These are phyloP conservation scores for Protodeltote pygarga DNA, from an alignment of 2,888 invertebrate genomes.

Conservation along the genomic window DNA sequence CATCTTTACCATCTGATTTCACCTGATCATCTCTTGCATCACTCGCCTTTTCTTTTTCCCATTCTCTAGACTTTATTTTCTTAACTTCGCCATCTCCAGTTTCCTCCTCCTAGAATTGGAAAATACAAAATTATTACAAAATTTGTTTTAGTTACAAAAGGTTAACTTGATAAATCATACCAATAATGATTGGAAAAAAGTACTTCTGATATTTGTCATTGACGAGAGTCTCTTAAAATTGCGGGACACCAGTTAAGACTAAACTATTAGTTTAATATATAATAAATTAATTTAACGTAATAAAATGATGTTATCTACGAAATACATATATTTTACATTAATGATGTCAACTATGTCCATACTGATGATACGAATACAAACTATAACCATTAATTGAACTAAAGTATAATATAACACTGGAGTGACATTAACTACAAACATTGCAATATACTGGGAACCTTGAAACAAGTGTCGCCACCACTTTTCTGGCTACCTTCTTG, in stretches of 20 bases:
- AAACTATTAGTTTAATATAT: no score
- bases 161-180: neutral
- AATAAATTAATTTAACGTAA: no score
- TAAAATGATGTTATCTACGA: neutral
- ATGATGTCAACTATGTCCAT: neutral
- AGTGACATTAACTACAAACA: slow-evolving; percentile 27
- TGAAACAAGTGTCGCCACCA: slow-evolving; percentile 75
- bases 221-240: no score
- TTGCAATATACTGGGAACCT: slow-evolving; percentile 60
- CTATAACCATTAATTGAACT: slow-evolving; percentile 10
- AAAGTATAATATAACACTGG: neutral
- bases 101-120: slow-evolving; percentile 76
- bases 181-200: neutral
- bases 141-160: neutral
- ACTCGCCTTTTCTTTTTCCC: slow-evolving; percentile 76
- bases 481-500: slow-evolving; percentile 75
- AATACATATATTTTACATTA: neutral
- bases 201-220: no score
- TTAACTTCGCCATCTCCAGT: slow-evolving; percentile 76
- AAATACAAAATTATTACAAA: neutral
- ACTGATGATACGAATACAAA: slow-evolving; percentile 1
- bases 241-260: no score
- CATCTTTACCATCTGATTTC: slow-evolving; percentile 69
- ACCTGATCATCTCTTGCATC: slow-evolving; percentile 72
- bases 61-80: slow-evolving; percentile 81